Evolutionary conservation across 2,888 invertebrate species (phyloP), one percentile per base, ranked within the genome.

Genomic region (Sesamia inferens): DNA sequence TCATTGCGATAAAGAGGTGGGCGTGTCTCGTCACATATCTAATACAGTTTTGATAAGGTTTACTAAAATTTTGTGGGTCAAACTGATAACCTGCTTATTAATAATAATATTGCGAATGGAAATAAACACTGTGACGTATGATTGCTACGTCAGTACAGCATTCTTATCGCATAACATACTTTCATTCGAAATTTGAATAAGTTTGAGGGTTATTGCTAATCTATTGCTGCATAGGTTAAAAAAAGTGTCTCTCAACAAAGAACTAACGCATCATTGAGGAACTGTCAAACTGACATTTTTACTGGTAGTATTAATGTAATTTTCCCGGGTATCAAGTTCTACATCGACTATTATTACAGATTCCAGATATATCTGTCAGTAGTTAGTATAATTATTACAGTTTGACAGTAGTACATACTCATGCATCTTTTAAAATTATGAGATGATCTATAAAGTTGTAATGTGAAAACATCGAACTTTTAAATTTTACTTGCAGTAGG

Each of bases 21-120:
- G 78, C 68, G 72, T 63, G 71, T 65, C 64, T 63, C 65, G 81
- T 79, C 76, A 76, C 58, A 75, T 80, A 87, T 82, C 80, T 74
- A 74, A 86, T 86, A 81, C 39, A 82, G 77, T 79, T 82, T 79
- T 77, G 88, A 88, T 88, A 78, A 82, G 71, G 78, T 77, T 79
- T 72, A 78, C 55, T 74, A 71, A 68, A 68, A 63, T 71, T 84
- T 86, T 84, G 79, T 87, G 70, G 87, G 86, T 82, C 88, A 83
- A 71, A 76, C 62, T 78, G 88, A 88, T 87, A 88, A 77, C 74
- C 75, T 74, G 63, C 47, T 74, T 67, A 71, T 51, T 68, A 58
- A 63, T 65, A 62, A 76, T 72, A 73, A 65, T 76, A 72, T 79
- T 85, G 55, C 79, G 63, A 59, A 75, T 85, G 79, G 84, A 85